phyloP scores from a whole-genome alignment of 2,888 invertebrate genomes.

The Stenurella melanura region DNA sequence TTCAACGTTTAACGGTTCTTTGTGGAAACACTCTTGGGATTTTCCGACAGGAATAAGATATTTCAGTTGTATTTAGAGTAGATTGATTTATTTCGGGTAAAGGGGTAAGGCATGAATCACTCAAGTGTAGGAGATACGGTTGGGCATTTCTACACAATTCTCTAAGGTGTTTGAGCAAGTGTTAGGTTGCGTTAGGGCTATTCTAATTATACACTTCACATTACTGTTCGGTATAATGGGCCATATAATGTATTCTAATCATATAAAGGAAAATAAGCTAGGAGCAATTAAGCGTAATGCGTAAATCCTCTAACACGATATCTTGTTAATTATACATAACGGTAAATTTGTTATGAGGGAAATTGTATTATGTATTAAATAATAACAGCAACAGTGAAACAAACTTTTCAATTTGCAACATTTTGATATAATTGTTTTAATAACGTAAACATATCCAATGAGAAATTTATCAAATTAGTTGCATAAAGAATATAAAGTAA shows the following conservation, averaged over 20 bases:
- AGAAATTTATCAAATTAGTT: no score
- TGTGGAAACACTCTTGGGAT: constrained; percentile 42
- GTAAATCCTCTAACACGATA: constrained; percentile 10
- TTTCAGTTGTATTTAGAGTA: constrained; percentile 54
- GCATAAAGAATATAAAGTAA: no score
- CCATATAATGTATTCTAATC: constrained; percentile 25
- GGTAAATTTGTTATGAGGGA: no score
- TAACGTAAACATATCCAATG: no score
- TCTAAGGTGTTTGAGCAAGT: constrained; percentile 51
- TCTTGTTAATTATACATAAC: not conserved
- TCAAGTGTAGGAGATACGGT: constrained; percentile 48
- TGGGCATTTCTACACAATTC: constrained; percentile 50
- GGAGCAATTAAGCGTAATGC: constrained; percentile 19
- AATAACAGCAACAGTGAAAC: no score
- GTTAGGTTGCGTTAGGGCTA: constrained; percentile 46
- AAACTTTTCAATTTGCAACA: no score
- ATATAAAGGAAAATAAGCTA: constrained; percentile 23
- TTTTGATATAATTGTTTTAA: no score
- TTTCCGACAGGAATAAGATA: constrained; percentile 49
- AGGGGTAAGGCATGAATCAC: constrained; percentile 54
- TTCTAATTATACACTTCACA: constrained; percentile 33
- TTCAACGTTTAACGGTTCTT: constrained; percentile 41
- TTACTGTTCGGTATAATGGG: constrained; percentile 20
- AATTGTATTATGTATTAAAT: no score
- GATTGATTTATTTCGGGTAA: constrained; percentile 55